Percentiles rank a stretch among this genome's conserved stretches.
Evolutionary conservation across 2,113 vertebrate genomes (phyloP).

Genomic region (Silurus glanis): DNA sequence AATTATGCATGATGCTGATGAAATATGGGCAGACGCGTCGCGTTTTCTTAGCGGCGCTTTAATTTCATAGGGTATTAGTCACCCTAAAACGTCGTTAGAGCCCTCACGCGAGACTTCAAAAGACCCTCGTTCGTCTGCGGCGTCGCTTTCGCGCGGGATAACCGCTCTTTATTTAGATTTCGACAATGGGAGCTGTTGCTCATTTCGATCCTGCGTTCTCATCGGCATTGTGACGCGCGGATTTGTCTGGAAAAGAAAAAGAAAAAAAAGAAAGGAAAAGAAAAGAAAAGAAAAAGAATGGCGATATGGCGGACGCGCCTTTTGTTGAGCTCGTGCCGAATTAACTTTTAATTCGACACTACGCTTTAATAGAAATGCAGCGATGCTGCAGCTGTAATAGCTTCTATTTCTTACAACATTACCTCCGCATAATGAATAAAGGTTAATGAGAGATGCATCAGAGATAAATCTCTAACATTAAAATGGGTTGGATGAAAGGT

Average conservation of each 20-base stretch:
- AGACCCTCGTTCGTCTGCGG: conserved; percentile 19
- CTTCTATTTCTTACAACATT: conserved; percentile 23
- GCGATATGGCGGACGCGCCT: conserved; percentile 31
- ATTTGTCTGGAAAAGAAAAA: conserved; percentile 28
- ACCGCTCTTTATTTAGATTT: conserved; percentile 32
- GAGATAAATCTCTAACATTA: conserved; percentile 15
- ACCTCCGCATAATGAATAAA: conserved; percentile 31
- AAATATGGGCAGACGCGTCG: conserved; percentile 64
- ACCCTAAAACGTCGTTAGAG: conserved; percentile 42
- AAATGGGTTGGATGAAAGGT: conserved; percentile 13
- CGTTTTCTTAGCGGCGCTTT: conserved; percentile 57
- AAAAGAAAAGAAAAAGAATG: background rate
- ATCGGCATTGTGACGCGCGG: conserved; percentile 43
- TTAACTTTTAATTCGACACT: conserved; percentile 54
- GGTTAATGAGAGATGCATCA: conserved; percentile 30
- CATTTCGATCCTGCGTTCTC: conserved; percentile 54
- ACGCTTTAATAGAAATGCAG: conserved; percentile 30
- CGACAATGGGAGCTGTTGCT: conserved; percentile 58
- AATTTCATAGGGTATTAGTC: conserved; percentile 61
- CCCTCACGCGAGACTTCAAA: conserved; percentile 43
- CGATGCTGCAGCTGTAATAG: conserved; percentile 2
- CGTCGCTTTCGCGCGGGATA: conserved; percentile 27
- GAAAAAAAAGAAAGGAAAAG: background rate
- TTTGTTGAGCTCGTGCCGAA: conserved; percentile 44
- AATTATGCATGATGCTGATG: conserved; percentile 68